A percentile compares a stretch with the other conserved stretches of the same genome.
Conservation (phyloP, 2,113 vertebrate genomes). For the Sceloporus tristichus region DNA sequence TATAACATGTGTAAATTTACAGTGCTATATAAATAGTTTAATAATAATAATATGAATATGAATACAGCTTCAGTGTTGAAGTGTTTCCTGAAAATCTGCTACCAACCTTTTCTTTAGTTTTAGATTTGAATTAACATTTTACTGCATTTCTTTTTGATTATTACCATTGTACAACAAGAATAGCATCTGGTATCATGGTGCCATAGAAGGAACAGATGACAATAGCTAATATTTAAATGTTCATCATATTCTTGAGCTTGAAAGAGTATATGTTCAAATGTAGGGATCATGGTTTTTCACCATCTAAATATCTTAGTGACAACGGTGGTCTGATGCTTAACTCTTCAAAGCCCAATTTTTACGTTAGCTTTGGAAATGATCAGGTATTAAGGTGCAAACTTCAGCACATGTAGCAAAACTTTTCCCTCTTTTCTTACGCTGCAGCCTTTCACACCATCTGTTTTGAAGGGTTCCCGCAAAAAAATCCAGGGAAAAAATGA, state of each 20-base stretch:
- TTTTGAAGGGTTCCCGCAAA: background rate
- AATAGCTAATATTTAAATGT: conserved; percentile 18
- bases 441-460: no score
- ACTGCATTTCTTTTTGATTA: background rate
- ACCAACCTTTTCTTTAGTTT: background rate
- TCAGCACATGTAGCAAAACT: no score
- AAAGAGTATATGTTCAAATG: conserved; percentile 22
- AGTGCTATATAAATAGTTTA: no score
- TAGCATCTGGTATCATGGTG: background rate
- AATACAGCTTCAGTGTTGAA: background rate
- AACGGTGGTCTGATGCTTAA: background rate
- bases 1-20: background rate
- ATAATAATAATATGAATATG: no score
- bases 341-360: background rate
- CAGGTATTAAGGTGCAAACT: no score
- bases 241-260: conserved; percentile 38
- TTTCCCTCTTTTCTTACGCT: no score
- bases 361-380: background rate
- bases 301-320: background rate
- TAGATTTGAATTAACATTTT: background rate
- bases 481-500: background rate
- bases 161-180: conserved; percentile 33
- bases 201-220: conserved; percentile 15
- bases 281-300: conserved; percentile 19
- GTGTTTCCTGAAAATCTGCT: background rate